Evolutionary conservation across 2,888 invertebrate genomes (phyloP).

Genomic region (Polydrusus cervinus): DNA sequence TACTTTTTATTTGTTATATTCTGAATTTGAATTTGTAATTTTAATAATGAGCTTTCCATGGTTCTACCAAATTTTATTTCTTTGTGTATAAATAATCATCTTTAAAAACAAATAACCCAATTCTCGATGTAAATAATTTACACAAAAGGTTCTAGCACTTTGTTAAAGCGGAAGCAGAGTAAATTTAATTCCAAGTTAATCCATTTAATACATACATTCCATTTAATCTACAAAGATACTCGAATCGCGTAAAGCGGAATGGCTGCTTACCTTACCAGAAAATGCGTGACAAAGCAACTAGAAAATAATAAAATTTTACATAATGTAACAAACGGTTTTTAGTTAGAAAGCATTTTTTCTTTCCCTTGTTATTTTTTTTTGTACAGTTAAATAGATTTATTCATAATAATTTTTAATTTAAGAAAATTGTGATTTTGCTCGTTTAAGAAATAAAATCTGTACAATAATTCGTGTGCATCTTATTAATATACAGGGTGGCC

Average conservation of each 20-base stretch:
- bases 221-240: constrained; percentile 14
- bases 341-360: background rate
- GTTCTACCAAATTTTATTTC: background rate
- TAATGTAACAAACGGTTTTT: background rate
- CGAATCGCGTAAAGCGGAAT: constrained; percentile 5
- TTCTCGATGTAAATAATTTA: constrained; percentile 18
- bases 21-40: background rate
- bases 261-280: constrained; percentile 20
- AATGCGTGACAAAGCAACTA: constrained; percentile 21
- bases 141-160: constrained; percentile 6
- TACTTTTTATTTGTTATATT: background rate
- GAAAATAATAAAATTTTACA: constrained; percentile 9
- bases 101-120: constrained; percentile 4
- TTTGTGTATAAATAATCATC: background rate
- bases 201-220: constrained; percentile 18
- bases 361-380: background rate
- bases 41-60: background rate
- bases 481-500: no score
- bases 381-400: background rate
- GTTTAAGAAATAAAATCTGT: no score
- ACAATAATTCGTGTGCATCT: no score
- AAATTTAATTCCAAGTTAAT: constrained; percentile 27
- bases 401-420: background rate
- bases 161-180: constrained; percentile 17
- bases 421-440: background rate